A percentile compares a stretch with the other conserved stretches of the same genome.
Conservation (phyloP, 2,113 vertebrate species). For the Mirounga angustirostris region DNA sequence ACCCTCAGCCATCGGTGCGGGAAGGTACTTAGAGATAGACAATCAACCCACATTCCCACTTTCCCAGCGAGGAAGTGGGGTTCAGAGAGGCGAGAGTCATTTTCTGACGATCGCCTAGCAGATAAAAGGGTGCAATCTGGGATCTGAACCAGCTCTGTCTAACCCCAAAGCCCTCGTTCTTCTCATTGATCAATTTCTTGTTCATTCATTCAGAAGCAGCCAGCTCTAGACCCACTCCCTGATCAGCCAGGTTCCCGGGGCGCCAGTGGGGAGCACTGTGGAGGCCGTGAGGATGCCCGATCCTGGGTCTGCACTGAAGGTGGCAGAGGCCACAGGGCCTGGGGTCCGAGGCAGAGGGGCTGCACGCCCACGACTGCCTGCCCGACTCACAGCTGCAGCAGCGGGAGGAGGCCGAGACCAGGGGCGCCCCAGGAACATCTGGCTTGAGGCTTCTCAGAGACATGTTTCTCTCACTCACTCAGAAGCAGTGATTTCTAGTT, state of each 20-base stretch:
- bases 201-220: not conserved
- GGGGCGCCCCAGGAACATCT: not conserved
- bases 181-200: not conserved
- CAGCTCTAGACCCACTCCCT: not conserved
- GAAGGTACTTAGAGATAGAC: not conserved
- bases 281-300: not conserved
- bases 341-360: not conserved
- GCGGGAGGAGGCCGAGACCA: not conserved
- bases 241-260: not conserved
- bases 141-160: not conserved
- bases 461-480: not conserved
- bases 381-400: not conserved
- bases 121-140: not conserved
- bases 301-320: not conserved
- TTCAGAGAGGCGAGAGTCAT: not conserved
- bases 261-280: not conserved
- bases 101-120: rapidly evolving
- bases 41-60: not conserved
- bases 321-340: rapidly evolving
- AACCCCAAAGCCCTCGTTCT: not conserved
- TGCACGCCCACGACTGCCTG: rapidly evolving
- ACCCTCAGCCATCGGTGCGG: not conserved
- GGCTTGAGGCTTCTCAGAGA: not conserved
- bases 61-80: not conserved
- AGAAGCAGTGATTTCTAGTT: not conserved